Conservation (phyloP, 2,888 invertebrate genomes). For the Lithosia quadra region DNA sequence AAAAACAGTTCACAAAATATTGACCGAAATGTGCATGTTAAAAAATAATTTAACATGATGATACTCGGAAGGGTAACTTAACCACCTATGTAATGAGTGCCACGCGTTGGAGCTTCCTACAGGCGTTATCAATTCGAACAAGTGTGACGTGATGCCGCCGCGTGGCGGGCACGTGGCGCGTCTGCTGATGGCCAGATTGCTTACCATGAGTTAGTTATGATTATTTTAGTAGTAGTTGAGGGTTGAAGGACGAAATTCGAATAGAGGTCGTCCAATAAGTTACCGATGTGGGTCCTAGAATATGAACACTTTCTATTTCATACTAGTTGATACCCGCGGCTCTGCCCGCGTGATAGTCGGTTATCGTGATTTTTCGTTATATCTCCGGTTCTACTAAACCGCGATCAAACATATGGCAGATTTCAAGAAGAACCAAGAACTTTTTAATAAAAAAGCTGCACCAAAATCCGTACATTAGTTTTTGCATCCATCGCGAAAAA, state of each 20-base stretch:
- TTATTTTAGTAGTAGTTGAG: not conserved
- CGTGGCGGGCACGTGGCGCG: constrained; percentile 5
- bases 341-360: too few species aligned
- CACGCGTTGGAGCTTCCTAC: constrained; percentile 5
- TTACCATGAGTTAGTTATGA: constrained; percentile 6
- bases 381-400: too few species aligned
- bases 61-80: not conserved
- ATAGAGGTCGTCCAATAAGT: not conserved
- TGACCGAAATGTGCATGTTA: not conserved
- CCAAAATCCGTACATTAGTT: too few species aligned
- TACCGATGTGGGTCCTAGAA: not conserved
- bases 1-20: too few species aligned
- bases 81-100: constrained; percentile 11
- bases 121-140: constrained; percentile 7
- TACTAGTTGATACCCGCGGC: too few species aligned
- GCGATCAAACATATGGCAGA: too few species aligned
- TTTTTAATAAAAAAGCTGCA: too few species aligned
- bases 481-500: too few species aligned
- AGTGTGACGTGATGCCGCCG: constrained; percentile 8
- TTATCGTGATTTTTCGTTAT: too few species aligned
- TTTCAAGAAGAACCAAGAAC: too few species aligned
- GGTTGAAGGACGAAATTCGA: not conserved
- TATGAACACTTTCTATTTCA: too few species aligned
- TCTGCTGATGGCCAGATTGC: constrained; percentile 11
- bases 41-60: not conserved